phyloP scores from a whole-genome alignment of 2,113 vertebrate species.

The Ammospiza nelsoni region DNA sequence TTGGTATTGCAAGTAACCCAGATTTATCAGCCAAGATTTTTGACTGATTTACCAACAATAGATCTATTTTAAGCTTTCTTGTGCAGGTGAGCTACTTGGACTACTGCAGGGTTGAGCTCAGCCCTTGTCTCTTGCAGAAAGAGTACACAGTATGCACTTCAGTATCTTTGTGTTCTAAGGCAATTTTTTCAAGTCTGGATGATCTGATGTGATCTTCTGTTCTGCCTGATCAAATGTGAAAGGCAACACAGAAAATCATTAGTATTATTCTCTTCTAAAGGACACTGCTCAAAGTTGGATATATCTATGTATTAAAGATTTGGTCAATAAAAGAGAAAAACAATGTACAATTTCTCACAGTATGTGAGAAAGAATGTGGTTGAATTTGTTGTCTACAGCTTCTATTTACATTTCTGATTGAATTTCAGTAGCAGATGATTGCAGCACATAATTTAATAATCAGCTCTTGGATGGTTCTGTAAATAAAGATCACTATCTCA shows the following conservation, averaged over 20 bases:
- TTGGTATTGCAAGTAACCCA: neutral
- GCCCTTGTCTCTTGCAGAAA: neutral
- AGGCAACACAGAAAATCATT: neutral
- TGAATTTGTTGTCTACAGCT: neutral
- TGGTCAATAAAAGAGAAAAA: neutral
- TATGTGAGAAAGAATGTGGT: neutral
- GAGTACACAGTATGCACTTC: neutral
- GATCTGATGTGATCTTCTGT: neutral
- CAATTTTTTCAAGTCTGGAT: neutral
- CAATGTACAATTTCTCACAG: neutral
- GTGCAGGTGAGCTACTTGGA: neutral
- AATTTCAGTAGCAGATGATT: neutral
- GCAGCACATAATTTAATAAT: neutral
- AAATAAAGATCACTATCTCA: neutral
- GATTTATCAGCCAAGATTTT: neutral
- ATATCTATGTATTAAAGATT: neutral
- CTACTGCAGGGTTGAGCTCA: neutral
- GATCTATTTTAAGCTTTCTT: neutral
- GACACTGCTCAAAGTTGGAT: neutral
- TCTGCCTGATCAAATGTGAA: neutral
- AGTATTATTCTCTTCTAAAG: neutral
- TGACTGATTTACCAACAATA: neutral
- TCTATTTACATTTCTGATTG: neutral
- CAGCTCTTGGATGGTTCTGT: neutral
- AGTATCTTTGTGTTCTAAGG: neutral